Evolutionary conservation across 30 jellyfish, hydroid and myxozoan species (phyloP).

Genomic region (Clytia hemisphaerica): DNA sequence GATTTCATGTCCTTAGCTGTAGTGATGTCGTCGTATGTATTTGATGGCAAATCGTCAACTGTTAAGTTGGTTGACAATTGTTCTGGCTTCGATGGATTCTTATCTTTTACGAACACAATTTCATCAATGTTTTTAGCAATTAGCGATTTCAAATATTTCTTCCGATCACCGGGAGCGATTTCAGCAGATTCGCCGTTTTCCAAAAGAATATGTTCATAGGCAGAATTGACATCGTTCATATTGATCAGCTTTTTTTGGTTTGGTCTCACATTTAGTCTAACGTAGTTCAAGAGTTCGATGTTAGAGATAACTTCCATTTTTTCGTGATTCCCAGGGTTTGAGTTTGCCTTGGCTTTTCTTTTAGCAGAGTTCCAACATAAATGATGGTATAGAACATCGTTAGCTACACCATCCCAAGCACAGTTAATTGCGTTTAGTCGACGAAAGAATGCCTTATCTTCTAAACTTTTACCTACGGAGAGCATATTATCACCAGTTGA

Average conservation of each 20-base stretch:
- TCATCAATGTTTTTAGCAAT: conserved; percentile 7
- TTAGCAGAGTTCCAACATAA: conserved; percentile 11
- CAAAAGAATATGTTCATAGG: conserved; percentile 3
- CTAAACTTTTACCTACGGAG: conserved; percentile 16
- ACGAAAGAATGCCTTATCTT: conserved; percentile 14
- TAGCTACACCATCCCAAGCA: conserved; percentile 29
- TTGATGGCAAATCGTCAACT: too few species aligned
- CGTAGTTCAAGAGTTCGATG: conserved; percentile 8
- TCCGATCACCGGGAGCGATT: too few species aligned
- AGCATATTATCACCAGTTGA: conserved; percentile 21
- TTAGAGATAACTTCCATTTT: conserved; percentile 3
- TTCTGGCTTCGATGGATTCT: too few species aligned
- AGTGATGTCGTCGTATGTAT: too few species aligned
- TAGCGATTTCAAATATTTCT: conserved; percentile 10
- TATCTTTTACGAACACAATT: conserved; percentile 16
- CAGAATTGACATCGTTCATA: conserved; percentile 21
- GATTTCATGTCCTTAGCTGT: too few species aligned
- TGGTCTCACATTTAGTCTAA: conserved; percentile 5
- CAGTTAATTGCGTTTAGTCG: conserved; percentile 25
- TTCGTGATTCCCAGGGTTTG: background rate
- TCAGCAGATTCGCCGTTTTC: conserved; percentile 24
- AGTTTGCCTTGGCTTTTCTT: conserved; percentile 2
- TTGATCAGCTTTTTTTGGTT: too few species aligned
- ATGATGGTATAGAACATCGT: conserved; percentile 19
- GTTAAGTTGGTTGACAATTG: too few species aligned